phyloP scores from a whole-genome alignment of 2,113 vertebrate genomes.

The Ictalurus furcatus region DNA sequence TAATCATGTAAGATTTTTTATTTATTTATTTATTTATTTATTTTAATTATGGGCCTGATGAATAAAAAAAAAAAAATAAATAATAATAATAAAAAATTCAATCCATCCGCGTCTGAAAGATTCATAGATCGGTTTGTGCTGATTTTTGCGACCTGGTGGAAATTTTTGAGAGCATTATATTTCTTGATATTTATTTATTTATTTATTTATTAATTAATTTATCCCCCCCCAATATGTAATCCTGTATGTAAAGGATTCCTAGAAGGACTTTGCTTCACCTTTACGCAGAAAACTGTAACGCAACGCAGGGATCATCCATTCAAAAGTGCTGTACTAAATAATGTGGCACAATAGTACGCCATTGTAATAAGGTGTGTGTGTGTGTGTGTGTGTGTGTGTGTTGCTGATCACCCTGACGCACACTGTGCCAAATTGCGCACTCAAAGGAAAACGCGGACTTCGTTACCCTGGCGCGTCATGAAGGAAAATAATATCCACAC shows the following conservation, averaged over 20 bases:
- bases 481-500: neutral
- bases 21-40: no score
- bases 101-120: neutral
- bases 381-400: neutral
- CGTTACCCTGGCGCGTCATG: no score
- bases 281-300: neutral
- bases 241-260: neutral
- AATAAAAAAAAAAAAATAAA: no score
- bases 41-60: no score
- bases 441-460: neutral
- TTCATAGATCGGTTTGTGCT: neutral
- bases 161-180: neutral
- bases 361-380: neutral
- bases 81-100: neutral
- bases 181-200: no score
- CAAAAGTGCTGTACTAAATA: neutral
- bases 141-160: neutral
- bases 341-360: neutral
- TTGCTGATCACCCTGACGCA: neutral
- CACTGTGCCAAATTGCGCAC: neutral
- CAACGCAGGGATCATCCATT: neutral
- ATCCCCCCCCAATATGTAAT: neutral
- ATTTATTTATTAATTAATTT: no score
- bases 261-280: neutral
- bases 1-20: no score